A percentile compares a stretch with the other conserved stretches of the same genome.
Evolutionary conservation across 2,113 vertebrate genomes (phyloP).

Genomic region (Gallinago undulata): DNA sequence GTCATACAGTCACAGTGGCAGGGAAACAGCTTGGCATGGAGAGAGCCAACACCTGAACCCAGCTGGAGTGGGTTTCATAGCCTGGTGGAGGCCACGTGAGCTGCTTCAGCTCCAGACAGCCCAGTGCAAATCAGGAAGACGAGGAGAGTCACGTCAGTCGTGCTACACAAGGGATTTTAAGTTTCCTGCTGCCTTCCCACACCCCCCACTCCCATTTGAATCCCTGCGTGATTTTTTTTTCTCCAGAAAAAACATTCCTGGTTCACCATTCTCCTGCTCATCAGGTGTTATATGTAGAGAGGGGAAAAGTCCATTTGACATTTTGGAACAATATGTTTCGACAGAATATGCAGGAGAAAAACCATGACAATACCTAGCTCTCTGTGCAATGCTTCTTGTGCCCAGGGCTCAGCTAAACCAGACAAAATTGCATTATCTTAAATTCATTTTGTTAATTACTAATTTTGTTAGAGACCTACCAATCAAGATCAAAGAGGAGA

Average conservation of each 20-base stretch:
- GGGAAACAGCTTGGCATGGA: neutral
- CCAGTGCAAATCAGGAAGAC: neutral
- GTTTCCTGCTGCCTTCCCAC: rapidly evolving
- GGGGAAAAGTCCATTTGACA: neutral
- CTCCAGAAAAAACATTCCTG: neutral
- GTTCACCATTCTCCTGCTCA: neutral
- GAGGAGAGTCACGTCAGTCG: rapidly evolving
- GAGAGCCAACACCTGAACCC: neutral
- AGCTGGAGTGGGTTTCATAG: neutral
- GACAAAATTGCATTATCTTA: neutral
- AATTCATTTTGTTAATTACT: neutral
- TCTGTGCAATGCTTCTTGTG: neutral
- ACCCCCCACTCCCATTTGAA: neutral
- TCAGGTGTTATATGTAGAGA: neutral
- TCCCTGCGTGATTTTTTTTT: neutral
- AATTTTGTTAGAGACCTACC: neutral
- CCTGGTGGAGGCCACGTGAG: neutral
- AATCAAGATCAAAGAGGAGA: neutral
- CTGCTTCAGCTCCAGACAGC: neutral
- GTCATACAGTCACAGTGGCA: neutral
- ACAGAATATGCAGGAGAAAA: neutral
- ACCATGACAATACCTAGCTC: neutral
- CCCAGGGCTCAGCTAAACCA: neutral
- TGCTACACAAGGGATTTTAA: neutral
- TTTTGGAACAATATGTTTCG: neutral